Percentiles rank a stretch among this genome's conserved stretches.
Evolutionary conservation across 1,140 invertebrate species (phyloP).

Genomic region (Drosophila biarmipes): DNA sequence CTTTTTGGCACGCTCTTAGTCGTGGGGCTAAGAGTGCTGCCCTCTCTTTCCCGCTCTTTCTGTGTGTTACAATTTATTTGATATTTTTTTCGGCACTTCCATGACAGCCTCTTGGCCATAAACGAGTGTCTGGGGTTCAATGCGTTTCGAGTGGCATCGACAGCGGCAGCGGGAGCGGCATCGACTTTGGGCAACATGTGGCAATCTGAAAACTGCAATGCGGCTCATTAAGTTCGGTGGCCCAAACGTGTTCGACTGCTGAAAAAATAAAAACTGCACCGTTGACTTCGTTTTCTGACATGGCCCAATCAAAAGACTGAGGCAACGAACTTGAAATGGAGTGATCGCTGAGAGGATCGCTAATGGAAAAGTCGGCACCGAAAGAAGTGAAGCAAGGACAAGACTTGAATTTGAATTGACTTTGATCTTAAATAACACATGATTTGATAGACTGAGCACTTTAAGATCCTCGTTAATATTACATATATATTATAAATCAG

Average conservation of each 20-base stretch:
- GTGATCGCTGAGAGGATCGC: constrained; percentile 15
- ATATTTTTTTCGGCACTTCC: constrained; percentile 47
- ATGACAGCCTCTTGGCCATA: constrained; percentile 35
- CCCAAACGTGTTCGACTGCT: constrained; percentile 61
- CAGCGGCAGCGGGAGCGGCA: constrained; percentile 47
- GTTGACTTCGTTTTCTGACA: constrained; percentile 42
- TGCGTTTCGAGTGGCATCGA: constrained; percentile 68
- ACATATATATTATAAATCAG: too few relatives aligned
- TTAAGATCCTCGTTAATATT: too few relatives aligned
- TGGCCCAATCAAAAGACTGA: constrained; percentile 75
- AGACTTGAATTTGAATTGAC: background rate
- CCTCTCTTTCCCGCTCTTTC: constrained; percentile 33
- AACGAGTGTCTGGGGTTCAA: constrained; percentile 59
- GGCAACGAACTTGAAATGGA: constrained; percentile 68
- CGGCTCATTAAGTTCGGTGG: constrained; percentile 61
- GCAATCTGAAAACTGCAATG: constrained; percentile 58
- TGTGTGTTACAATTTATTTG: constrained; percentile 49
- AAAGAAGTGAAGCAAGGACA: constrained; percentile 5
- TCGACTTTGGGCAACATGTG: constrained; percentile 42
- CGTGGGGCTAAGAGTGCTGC: constrained; percentile 46
- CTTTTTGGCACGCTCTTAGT: constrained; percentile 48
- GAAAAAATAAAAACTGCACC: constrained; percentile 31
- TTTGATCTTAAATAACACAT: background rate
- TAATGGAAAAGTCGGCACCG: background rate
- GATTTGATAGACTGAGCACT: background rate